phyloP scores from a whole-genome alignment of 2,888 invertebrate genomes.

The Acanthosepion esculentum region DNA sequence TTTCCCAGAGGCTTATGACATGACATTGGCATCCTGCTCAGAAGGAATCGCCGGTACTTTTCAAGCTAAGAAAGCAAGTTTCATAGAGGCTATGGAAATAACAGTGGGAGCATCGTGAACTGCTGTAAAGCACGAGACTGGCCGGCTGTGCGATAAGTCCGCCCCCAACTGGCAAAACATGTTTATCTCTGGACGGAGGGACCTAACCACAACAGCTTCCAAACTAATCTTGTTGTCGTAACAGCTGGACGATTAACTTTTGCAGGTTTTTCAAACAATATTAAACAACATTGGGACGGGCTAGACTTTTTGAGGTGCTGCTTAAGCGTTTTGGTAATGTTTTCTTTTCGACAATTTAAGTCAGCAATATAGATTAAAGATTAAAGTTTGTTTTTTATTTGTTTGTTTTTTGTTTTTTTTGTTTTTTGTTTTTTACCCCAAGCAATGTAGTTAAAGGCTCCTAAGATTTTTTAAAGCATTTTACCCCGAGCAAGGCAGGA shows the following conservation, averaged over 20 bases:
- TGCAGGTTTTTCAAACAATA: background rate
- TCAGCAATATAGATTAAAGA: background rate
- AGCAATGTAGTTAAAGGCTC: no score
- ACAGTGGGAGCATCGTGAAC: background rate
- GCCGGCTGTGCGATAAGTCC: background rate
- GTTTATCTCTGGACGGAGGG: background rate
- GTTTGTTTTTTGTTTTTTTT: no score
- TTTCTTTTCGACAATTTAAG: background rate
- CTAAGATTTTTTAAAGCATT: no score
- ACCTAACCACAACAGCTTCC: background rate
- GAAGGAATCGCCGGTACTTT: background rate
- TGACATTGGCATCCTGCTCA: background rate
- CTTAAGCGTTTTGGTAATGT: background rate
- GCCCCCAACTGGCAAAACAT: background rate
- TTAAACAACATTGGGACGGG: background rate
- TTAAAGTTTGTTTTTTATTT: no score
- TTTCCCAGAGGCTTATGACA: background rate
- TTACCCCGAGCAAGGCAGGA: no score
- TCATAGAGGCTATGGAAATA: background rate
- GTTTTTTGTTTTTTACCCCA: no score
- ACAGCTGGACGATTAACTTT: slow-evolving; percentile 8
- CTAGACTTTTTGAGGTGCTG: background rate
- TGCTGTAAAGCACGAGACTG: background rate
- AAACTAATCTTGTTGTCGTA: background rate
- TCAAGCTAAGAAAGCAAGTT: background rate